Conservation (phyloP, 2,888 invertebrate genomes). For the Apoderus coryli region DNA sequence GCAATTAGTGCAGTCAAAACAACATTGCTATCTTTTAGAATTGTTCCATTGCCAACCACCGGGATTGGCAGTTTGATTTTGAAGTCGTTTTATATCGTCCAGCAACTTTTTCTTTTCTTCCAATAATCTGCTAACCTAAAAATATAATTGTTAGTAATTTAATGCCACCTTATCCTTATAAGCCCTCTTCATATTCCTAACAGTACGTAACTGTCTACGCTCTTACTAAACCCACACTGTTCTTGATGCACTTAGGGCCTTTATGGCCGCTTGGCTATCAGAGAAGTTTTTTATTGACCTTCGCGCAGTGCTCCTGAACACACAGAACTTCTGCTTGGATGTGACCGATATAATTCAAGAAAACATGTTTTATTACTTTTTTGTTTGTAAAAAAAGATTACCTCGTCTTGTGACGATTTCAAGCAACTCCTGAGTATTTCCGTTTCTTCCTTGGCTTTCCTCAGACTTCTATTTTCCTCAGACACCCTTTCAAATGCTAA, state of each 20-base stretch:
- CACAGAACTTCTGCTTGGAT: too few species aligned
- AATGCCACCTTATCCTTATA: too few species aligned
- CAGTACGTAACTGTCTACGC: too few species aligned
- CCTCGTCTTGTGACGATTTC: constrained; percentile 60
- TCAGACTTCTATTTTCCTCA: constrained; percentile 41
- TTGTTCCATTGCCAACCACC: constrained; percentile 34
- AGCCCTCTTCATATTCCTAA: too few species aligned
- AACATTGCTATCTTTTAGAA: constrained; percentile 52
- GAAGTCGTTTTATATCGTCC: constrained; percentile 52
- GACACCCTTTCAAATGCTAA: constrained; percentile 42
- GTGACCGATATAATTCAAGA: too few species aligned
- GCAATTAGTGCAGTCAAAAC: constrained; percentile 55
- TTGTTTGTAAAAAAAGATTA: constrained; percentile 30
- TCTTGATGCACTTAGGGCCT: too few species aligned
- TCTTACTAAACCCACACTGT: too few species aligned
- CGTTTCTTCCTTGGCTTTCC: constrained; percentile 41
- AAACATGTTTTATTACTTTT: neutral
- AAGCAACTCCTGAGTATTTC: constrained; percentile 44
- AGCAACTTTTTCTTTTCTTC: constrained; percentile 61
- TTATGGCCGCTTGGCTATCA: too few species aligned
- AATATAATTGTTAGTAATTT: too few species aligned
- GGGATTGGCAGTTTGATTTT: constrained; percentile 36
- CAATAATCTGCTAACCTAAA: constrained; percentile 35
- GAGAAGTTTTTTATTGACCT: too few species aligned
- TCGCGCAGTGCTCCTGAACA: too few species aligned